Evolutionary conservation across 2,797 vertebrate genomes (phyloP), one percentile per base, ranked within the genome.

Genomic region (Scyliorhinus canicula): DNA sequence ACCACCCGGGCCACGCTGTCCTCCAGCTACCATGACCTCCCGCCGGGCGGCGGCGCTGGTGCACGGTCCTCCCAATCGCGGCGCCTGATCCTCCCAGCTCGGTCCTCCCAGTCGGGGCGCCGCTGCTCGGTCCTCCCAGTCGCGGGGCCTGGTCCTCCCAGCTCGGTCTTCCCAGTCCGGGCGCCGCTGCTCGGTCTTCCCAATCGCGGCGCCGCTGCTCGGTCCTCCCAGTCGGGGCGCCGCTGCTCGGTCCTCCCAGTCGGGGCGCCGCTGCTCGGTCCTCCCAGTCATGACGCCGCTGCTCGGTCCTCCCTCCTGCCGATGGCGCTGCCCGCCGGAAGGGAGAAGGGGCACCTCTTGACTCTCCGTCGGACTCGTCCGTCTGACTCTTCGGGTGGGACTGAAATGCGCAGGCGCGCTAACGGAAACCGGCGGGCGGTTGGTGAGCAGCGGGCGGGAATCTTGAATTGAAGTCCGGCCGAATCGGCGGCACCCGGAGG

Each of bases 381-480:
- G 0, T 47, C 4, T 21, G 1, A 4, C 19, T 24, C n/a, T n/a
- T n/a, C n/a, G n/a, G n/a, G n/a, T n/a, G n/a, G 1, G 44, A 24
- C 79, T 26, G 79, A 47, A 47, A 8, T 47, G 79, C 44, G 79
- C 40, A 24, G 5, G 40, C 44, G 40, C 44, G 79, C 44, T 82
- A 82, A 82, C 79, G 79, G 79, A 82, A 82, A 24, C 21, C 6
- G 79, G 79, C 19, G 79, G 44, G 44, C 40, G 44, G 79, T 24
- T 82, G 79, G 6, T 2, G 79, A 35, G 16, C 74, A 3, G 7
- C 0, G 24, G 21, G 24, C 0, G 24, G 24, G 7, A 47, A 47
- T 44, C 6, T 82, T n/a, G 11, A 31, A 82, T 47, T n/a, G 26
- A 26, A 24, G 44, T 21, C 16, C 35, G 16, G n/a, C 2, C 21